A percentile compares a stretch with the other conserved stretches of the same genome.
Conservation (phyloP, 2,113 vertebrate species). For the Nestor notabilis region DNA sequence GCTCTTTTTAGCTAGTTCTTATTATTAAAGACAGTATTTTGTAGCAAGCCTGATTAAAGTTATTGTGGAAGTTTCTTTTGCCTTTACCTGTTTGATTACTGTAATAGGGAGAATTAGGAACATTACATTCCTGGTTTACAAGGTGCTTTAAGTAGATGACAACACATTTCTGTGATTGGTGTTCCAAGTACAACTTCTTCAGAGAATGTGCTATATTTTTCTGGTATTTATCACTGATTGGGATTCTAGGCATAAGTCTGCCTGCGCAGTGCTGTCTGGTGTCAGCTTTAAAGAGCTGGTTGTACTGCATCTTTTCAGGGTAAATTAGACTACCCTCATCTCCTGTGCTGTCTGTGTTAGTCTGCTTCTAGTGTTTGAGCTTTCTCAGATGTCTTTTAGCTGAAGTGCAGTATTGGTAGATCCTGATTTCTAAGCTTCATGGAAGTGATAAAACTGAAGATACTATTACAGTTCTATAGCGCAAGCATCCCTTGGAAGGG, state of each 20-base stretch:
- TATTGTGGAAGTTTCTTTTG: background rate
- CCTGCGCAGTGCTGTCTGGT: background rate
- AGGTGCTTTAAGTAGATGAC: background rate
- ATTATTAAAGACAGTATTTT: background rate
- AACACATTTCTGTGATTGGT: background rate
- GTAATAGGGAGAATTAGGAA: background rate
- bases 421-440: background rate
- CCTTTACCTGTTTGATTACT: background rate
- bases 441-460: background rate
- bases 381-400: background rate
- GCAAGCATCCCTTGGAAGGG: background rate
- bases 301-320: background rate
- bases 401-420: background rate
- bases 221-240: background rate
- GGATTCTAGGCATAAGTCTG: background rate
- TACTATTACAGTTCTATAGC: background rate
- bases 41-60: background rate
- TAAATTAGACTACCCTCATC: background rate
- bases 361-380: background rate
- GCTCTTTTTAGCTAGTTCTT: background rate
- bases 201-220: background rate
- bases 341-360: background rate
- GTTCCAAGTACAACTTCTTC: background rate
- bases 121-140: background rate
- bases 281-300: background rate